Percentiles rank a stretch among this genome's conserved stretches.
Evolutionary conservation across 1,140 invertebrate species (phyloP).

Genomic region (Agraylea sexmaculata): DNA sequence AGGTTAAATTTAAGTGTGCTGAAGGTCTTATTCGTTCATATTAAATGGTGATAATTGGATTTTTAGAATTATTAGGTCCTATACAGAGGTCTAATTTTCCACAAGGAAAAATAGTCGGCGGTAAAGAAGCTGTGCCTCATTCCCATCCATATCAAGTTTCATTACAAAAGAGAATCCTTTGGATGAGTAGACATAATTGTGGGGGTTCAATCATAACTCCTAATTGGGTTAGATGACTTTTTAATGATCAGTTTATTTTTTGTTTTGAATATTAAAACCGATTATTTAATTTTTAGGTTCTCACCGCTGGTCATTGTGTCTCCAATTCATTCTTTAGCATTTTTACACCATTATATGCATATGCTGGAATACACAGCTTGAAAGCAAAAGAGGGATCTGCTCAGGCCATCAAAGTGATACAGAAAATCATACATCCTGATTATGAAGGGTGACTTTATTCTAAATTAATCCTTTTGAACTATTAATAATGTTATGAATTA

Average conservation of each 20-base stretch:
- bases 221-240: constrained; percentile 35
- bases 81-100: no score
- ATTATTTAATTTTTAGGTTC: constrained; percentile 24
- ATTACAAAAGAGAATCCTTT: constrained; percentile 35
- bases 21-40: no score
- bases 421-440: constrained; percentile 30
- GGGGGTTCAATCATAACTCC: constrained; percentile 47
- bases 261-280: background rate
- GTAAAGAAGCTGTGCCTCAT: constrained; percentile 30
- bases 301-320: constrained; percentile 35
- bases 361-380: constrained; percentile 32
- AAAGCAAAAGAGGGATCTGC: constrained; percentile 23
- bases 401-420: constrained; percentile 21
- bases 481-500: no score
- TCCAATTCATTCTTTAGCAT: constrained; percentile 28
- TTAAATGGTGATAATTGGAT: no score
- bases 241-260: background rate
- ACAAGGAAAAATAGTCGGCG: constrained; percentile 36
- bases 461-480: background rate
- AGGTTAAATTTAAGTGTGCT: no score
- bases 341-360: constrained; percentile 27
- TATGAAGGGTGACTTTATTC: constrained; percentile 28
- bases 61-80: no score
- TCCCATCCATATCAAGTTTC: constrained; percentile 48
- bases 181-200: constrained; percentile 41